These are phyloP conservation scores for Busseola fusca DNA, from an alignment of 2,888 invertebrate genomes.

Conservation along the genomic window DNA sequence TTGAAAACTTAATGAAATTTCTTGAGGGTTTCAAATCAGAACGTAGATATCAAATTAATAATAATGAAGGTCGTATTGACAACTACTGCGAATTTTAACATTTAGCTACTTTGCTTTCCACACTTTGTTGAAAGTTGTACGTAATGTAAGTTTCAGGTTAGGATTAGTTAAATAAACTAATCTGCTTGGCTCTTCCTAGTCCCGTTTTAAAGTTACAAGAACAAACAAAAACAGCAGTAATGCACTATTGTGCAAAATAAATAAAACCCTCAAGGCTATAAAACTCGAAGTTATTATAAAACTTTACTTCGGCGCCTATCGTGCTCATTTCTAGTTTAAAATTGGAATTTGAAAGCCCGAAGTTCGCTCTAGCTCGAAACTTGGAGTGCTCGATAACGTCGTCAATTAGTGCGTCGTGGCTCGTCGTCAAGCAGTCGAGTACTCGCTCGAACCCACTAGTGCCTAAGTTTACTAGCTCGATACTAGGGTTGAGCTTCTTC, in stretches of 20 bases:
- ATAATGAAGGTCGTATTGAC: background rate
- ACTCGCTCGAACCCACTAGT: conserved; percentile 54
- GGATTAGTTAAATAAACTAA: background rate
- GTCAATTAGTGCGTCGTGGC: conserved; percentile 82
- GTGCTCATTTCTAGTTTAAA: conserved; percentile 80
- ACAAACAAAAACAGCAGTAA: background rate
- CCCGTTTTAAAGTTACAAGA: background rate
- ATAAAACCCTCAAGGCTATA: conserved; percentile 53
- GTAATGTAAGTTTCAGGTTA: too few species aligned
- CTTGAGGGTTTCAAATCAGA: conserved; percentile 8
- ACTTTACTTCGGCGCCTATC: conserved; percentile 71
- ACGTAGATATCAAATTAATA: too few species aligned
- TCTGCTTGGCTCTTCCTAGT: background rate
- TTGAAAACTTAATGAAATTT: conserved; percentile 29
- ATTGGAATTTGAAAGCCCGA: conserved; percentile 79
- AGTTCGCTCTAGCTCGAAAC: conserved; percentile 77
- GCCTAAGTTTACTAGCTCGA: conserved; percentile 60
- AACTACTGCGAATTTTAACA: background rate
- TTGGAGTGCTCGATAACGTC: conserved; percentile 81
- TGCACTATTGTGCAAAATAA: conserved; percentile 50
- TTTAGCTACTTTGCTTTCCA: background rate
- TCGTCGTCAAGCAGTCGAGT: conserved; percentile 64
- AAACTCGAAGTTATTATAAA: conserved; percentile 75
- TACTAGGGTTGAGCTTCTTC: conserved; percentile 58
- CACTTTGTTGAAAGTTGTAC: conserved; percentile 9